Evolutionary conservation across 2,113 vertebrate species (phyloP).

Genomic region (Pseudonaja textilis): DNA sequence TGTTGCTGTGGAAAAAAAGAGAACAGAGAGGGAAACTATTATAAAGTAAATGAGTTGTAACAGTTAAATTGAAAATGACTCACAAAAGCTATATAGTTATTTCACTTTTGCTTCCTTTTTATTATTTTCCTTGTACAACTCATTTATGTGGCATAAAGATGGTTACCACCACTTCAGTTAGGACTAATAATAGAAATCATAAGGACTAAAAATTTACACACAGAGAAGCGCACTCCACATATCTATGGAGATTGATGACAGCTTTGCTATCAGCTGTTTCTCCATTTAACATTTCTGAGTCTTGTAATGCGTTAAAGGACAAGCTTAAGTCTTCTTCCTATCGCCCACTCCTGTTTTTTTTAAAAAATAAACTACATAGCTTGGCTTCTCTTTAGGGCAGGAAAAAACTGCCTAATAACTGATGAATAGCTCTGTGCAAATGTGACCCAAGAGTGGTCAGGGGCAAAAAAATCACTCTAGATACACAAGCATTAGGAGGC

Average conservation of each 20-base stretch:
- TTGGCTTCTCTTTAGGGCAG: slow-evolving; percentile 37
- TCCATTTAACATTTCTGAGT: slow-evolving; percentile 30
- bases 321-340: background rate
- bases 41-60: slow-evolving; percentile 35
- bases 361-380: slow-evolving; percentile 12
- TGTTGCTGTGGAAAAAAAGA: background rate
- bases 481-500: slow-evolving; percentile 49
- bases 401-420: slow-evolving; percentile 56
- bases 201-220: slow-evolving; percentile 22
- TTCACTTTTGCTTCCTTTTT: slow-evolving; percentile 26
- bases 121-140: slow-evolving; percentile 26
- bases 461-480: slow-evolving; percentile 22
- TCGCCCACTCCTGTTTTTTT: background rate
- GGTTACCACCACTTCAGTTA: background rate
- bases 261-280: slow-evolving; percentile 41
- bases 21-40: slow-evolving; percentile 6
- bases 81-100: slow-evolving; percentile 3
- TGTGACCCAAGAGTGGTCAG: slow-evolving; percentile 49
- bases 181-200: slow-evolving; percentile 32
- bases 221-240: background rate
- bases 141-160: slow-evolving; percentile 15
- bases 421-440: slow-evolving; percentile 55
- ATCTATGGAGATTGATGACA: slow-evolving; percentile 41
- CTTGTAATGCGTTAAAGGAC: slow-evolving; percentile 16
- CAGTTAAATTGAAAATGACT: background rate